Conservation (phyloP, 2,888 invertebrate genomes). For the Spicauda simplicius region DNA sequence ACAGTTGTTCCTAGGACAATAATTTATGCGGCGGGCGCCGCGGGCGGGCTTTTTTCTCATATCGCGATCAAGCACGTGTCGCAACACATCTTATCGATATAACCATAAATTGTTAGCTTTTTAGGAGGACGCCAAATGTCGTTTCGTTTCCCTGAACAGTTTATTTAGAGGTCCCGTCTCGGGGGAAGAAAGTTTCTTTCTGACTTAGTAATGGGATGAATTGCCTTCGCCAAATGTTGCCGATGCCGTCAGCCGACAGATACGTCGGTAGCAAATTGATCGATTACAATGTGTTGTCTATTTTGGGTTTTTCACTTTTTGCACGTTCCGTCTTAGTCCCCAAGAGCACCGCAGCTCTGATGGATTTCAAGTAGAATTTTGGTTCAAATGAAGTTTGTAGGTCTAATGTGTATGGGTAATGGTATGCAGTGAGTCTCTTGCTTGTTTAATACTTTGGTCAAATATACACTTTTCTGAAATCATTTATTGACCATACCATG, state of each 20-base stretch:
- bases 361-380: too few relatives aligned
- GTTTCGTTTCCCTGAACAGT: conserved; percentile 35
- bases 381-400: too few relatives aligned
- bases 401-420: too few relatives aligned
- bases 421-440: too few relatives aligned
- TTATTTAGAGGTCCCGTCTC: conserved; percentile 31
- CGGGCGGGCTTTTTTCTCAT: conserved; percentile 41
- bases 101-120: conserved; percentile 58
- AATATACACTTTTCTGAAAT: too few relatives aligned
- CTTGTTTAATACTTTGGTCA: too few relatives aligned
- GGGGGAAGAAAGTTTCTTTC: conserved; percentile 27
- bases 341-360: too few relatives aligned
- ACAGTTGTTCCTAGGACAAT: conserved; percentile 18
- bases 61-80: conserved; percentile 51
- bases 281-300: conserved; percentile 11
- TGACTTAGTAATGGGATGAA: conserved; percentile 24
- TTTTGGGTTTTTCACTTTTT: not conserved
- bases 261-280: conserved; percentile 28
- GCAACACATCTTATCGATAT: conserved; percentile 56
- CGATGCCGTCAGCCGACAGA: not conserved
- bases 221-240: conserved; percentile 30
- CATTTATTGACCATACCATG: too few relatives aligned
- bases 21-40: conserved; percentile 21
- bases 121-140: conserved; percentile 42
- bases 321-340: too few relatives aligned